A percentile compares a stretch with the other conserved stretches of the same genome.
Evolutionary conservation across 2,113 vertebrate genomes (phyloP).

Genomic region (Erythrolamprus reginae): DNA sequence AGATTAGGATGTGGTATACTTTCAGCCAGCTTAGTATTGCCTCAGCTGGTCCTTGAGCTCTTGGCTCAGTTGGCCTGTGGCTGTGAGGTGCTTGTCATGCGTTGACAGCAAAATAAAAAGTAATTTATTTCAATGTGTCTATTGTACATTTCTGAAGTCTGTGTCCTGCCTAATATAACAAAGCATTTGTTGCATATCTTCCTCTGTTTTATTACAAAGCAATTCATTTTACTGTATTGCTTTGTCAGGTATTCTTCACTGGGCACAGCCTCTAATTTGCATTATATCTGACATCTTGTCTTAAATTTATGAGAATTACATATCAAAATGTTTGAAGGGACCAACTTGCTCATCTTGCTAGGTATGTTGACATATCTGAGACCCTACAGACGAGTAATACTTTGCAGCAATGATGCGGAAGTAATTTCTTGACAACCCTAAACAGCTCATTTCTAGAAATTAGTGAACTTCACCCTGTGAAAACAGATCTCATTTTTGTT

Average conservation of each 20-base stretch:
- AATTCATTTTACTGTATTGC: not conserved
- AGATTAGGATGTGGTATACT: not conserved
- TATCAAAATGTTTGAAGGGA: not conserved
- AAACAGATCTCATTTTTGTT: not conserved
- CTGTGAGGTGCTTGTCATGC: not conserved
- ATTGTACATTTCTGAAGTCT: not conserved
- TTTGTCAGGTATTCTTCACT: not conserved
- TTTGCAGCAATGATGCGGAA: not conserved
- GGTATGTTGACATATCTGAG: not conserved
- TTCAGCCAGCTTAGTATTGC: not conserved
- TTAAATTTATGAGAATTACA: not conserved
- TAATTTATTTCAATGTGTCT: not conserved
- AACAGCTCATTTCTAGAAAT: not conserved
- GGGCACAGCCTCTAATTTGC: not conserved
- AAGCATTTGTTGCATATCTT: not conserved
- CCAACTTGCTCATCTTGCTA: not conserved
- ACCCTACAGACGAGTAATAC: not conserved
- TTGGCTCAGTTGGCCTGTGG: not conserved
- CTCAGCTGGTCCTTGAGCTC: not conserved
- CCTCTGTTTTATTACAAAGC: not conserved
- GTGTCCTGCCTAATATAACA: not conserved
- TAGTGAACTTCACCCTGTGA: not conserved
- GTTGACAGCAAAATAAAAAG: not conserved
- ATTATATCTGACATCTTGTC: not conserved
- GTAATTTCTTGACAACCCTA: not conserved